Base-by-base conservation (phyloP, 2,113 vertebrate species). In the Centrocercus urophasianus region DNA sequence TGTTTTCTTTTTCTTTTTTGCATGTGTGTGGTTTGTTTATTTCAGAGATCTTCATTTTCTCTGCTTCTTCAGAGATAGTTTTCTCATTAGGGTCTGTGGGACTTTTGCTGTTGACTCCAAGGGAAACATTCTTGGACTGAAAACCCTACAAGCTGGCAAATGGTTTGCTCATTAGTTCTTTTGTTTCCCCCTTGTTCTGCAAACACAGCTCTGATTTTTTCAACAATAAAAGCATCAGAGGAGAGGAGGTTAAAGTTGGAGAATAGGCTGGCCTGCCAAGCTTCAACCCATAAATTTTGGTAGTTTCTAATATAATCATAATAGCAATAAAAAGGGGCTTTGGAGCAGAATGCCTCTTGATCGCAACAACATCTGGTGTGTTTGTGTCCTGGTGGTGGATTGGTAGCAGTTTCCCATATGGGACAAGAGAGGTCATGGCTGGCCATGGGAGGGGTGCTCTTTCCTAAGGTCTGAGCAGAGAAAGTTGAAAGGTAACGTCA, bases 401-500 rank as follows among this genome's bases (percentile, higher is more conserved):
- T 95, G 93, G 66, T 80, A 92, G 38, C 50, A 34, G 14, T 34
- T 48, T 22, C 32, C 45, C 77, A 60, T 13, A 15, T 0, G 28
- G 61, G 54, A 89, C n/a, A 25, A 74, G 56, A 77, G 52, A 88
- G 73, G 80, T 89, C 92, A 83, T 14, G 17, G 63, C 43, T 94
- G 57, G 69, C 83, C 57, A 70, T 75, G 19, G n/a, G 73, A 92
- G 40, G 48, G 28, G 52, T 91, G 47, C 21, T 38, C 22, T 76
- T 75, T 87, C 57, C 38, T 67, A 36, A 75, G 66, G 32, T 54
- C 84, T 75, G 67, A 90, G 72, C 38, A 78, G 65, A 47, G 70
- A 64, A 59, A 63, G 38, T 79, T 86, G 85, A 93, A 92, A 93
- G 48, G 86, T 54, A 90, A 88, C 72, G 88, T 89, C 65, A 92